These are phyloP conservation scores for Turdus rufiventris DNA, from an alignment of 2,113 vertebrate genomes.

Conservation along the genomic window DNA sequence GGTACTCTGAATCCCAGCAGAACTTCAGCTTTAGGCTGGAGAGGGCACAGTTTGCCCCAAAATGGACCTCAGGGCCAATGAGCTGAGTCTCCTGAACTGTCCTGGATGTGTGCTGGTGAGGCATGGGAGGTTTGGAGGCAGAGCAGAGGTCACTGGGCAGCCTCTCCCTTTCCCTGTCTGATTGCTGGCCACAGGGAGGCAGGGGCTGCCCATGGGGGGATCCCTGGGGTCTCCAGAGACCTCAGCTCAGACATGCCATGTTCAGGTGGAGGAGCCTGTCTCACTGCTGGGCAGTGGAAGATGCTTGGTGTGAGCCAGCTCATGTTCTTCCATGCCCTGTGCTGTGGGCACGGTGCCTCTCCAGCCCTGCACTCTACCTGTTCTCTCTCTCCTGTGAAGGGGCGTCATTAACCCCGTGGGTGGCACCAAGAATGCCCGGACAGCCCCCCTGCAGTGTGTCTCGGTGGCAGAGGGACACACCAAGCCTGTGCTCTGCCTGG, in stretches of 20 bases:
- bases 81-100: neutral
- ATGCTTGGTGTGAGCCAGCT: neutral
- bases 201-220: neutral
- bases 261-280: neutral
- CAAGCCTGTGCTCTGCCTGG: slow-evolving; percentile 93
- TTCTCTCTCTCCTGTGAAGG: slow-evolving; percentile 74
- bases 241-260: rapidly evolving
- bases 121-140: neutral
- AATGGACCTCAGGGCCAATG: neutral
- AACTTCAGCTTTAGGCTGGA: neutral
- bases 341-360: neutral
- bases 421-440: slow-evolving; percentile 86
- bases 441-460: slow-evolving; percentile 90
- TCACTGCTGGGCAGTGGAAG: neutral
- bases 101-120: neutral
- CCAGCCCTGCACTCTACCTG: neutral
- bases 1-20: neutral
- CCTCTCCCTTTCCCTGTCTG: neutral
- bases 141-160: neutral
- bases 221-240: neutral
- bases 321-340: neutral
- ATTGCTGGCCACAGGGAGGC: neutral
- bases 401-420: slow-evolving; percentile 91
- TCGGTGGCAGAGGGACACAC: slow-evolving; percentile 94
- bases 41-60: neutral